Conservation (phyloP, 2,888 invertebrate genomes). For the Drosophila diplacantha region DNA sequence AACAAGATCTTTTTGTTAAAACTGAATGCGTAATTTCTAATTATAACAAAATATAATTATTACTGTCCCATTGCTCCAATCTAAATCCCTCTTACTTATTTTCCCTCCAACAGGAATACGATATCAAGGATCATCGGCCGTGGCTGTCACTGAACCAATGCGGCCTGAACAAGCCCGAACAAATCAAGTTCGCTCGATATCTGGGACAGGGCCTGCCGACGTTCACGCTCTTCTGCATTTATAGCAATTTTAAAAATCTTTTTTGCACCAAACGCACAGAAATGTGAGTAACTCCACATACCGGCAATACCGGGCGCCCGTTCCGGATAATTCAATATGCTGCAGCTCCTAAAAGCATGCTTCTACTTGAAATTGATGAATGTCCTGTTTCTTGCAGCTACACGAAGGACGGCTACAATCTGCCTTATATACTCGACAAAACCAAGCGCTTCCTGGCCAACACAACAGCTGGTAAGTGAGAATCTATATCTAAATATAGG, state of each 20-base stretch:
- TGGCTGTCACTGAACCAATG: conserved; percentile 77
- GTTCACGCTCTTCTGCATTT: conserved; percentile 78
- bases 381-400: conserved; percentile 60
- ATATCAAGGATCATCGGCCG: conserved; percentile 77
- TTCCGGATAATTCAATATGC: conserved; percentile 7
- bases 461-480: conserved; percentile 77
- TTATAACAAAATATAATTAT: not conserved
- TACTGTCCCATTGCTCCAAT: not conserved
- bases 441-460: conserved; percentile 77
- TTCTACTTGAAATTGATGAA: conserved; percentile 16
- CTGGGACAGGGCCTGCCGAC: conserved; percentile 77
- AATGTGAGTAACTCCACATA: conserved; percentile 68
- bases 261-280: conserved; percentile 78
- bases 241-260: conserved; percentile 78
- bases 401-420: conserved; percentile 77
- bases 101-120: conserved; percentile 71
- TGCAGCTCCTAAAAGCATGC: conserved; percentile 25
- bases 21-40: not conserved
- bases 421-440: conserved; percentile 78
- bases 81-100: not conserved
- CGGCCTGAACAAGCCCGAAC: conserved; percentile 77
- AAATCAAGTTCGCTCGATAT: conserved; percentile 78
- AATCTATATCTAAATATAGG: conserved; percentile 21
- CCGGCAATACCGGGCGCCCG: not conserved
- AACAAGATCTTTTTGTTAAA: not conserved